Evolutionary conservation across 1,140 invertebrate species (phyloP), one percentile per base, ranked within the genome.

Genomic region (Mycetomoellerius zeteki): DNA sequence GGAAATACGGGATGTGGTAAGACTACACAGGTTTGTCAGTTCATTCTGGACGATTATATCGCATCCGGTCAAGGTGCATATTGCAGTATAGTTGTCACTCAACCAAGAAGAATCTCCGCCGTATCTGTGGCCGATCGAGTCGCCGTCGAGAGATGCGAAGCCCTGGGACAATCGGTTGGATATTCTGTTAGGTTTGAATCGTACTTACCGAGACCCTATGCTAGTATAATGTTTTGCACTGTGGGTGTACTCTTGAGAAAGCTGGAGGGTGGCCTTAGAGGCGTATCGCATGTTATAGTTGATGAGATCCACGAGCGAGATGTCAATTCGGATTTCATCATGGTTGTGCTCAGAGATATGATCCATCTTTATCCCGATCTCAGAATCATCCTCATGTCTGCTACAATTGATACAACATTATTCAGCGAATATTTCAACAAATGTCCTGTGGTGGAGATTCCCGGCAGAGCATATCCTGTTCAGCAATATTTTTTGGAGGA

Each of bases 231-330:
- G 93, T 99, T 99, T 94, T 99, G 99, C 93, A 99, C 99, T 3
- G 97, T 99, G 21, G 98, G 98, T 43, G 99, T 99, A 0, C 94
- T 99, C 19, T 94, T 99, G 33, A 96, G 99, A 88, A 99, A 99
- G 94, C 95, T 99, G 5, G 98, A 99, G 95, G 97, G 96, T 8
- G 98, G 98, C 2, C 94, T 99, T 2, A 95, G 98, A 77, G 98
- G 98, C 0, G 97, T 99, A 12, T 98, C 98, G 7, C 98, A 99
- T 92, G 98, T 99, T 0, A 98, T 99, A 64, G 97, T 99, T 37
- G 99, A 99, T 95, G 99, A 99, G 96, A 99, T 99, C 86, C 99
- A 99, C 93, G 99, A 99, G 94, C 96, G 99, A 58, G 99, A 99
- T 94, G 98, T 99, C 0, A 99, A 99, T 94, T 98, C 98, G 43